These are phyloP conservation scores for Schlechtendalia chinensis DNA, from an alignment of 1,140 invertebrate genomes.

Conservation along the genomic window DNA sequence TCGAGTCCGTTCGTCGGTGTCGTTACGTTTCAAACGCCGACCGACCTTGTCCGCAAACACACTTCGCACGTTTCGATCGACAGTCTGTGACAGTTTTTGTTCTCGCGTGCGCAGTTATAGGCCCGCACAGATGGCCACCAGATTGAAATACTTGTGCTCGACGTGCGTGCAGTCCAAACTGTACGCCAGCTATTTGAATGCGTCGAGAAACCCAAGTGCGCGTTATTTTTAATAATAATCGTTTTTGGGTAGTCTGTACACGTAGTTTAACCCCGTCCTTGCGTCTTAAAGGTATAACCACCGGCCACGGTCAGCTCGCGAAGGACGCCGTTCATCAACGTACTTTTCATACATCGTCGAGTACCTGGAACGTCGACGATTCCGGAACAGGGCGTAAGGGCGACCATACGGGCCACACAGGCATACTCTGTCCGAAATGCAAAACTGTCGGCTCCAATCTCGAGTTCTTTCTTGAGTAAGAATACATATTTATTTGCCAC, in stretches of 20 bases:
- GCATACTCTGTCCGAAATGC: slow-evolving; percentile 40
- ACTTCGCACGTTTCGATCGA: too few species aligned
- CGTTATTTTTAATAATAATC: not conserved
- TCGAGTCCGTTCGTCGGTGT: not conserved
- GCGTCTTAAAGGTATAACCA: not conserved
- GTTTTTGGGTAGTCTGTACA: not conserved
- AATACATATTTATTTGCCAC: too few species aligned
- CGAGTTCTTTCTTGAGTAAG: slow-evolving; percentile 42
- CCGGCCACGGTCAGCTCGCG: not conserved
- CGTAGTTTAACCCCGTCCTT: slow-evolving; percentile 34
- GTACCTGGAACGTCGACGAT: not conserved
- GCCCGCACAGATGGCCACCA: slow-evolving; percentile 12
- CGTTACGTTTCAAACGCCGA: too few species aligned
- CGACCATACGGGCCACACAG: slow-evolving; percentile 13
- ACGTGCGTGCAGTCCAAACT: slow-evolving; percentile 33
- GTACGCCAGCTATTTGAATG: slow-evolving; percentile 25
- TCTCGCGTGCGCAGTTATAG: not conserved
- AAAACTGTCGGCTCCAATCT: slow-evolving; percentile 18
- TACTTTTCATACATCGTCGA: slow-evolving; percentile 12
- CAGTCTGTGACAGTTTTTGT: too few species aligned
- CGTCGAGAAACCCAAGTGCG: slow-evolving; percentile 17
- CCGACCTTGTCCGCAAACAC: too few species aligned
- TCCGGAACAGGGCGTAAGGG: slow-evolving; percentile 1
- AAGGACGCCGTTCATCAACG: slow-evolving; percentile 16
- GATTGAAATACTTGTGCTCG: slow-evolving; percentile 15